A percentile compares a stretch with the other conserved stretches of the same genome.
These are phyloP conservation scores for Talpa occidentalis DNA, from an alignment of 2,113 vertebrate species.

Conservation along the genomic window DNA sequence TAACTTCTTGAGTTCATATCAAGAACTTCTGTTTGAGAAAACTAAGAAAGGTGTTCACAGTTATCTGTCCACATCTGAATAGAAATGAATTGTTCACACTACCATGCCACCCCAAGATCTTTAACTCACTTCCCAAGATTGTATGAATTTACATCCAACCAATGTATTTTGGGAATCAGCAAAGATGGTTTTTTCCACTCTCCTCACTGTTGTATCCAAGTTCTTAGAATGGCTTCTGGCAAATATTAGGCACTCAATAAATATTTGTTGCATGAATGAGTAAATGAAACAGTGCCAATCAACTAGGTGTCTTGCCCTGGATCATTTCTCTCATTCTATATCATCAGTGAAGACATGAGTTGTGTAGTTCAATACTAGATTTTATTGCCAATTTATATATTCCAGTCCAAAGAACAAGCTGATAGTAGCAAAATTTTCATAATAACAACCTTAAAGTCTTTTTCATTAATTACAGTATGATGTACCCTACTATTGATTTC, in stretches of 20 bases:
- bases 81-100: not conserved
- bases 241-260: not conserved
- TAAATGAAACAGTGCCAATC: not conserved
- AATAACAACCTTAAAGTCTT: not conserved
- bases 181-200: not conserved
- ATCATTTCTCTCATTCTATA: not conserved
- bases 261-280: not conserved
- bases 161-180: not conserved
- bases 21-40: not conserved
- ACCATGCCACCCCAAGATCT: not conserved
- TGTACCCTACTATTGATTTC: not conserved
- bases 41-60: not conserved
- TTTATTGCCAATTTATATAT: not conserved
- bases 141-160: not conserved
- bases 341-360: not conserved
- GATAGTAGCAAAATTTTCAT: not conserved
- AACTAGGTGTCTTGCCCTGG: not conserved
- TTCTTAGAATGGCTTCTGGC: not conserved
- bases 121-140: not conserved
- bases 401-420: not conserved
- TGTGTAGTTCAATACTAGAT: not conserved
- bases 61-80: not conserved
- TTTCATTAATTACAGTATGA: not conserved
- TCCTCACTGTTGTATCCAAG: not conserved
- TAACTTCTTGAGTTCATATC: not conserved